Evolutionary conservation across 2,888 invertebrate species (phyloP).

Genomic region (Atherix ibis): DNA sequence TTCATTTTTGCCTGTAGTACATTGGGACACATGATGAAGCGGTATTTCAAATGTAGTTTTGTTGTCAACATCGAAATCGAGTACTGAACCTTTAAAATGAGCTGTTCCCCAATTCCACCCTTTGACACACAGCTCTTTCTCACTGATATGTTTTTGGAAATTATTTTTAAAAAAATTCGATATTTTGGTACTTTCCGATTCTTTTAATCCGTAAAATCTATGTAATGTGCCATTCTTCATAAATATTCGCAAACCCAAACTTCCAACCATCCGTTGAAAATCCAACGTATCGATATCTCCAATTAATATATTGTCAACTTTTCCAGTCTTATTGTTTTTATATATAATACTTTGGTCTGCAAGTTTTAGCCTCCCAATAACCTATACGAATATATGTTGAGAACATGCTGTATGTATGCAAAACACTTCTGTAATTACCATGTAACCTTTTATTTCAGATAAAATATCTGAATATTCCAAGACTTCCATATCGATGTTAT

Average conservation of each 20-base stretch:
- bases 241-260: conserved; percentile 78
- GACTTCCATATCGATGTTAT: conserved; percentile 54
- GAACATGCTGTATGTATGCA: conserved; percentile 1
- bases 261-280: conserved; percentile 83
- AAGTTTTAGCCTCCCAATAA: conserved; percentile 79
- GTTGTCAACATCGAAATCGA: conserved; percentile 70
- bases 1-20: conserved; percentile 93
- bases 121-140: conserved; percentile 83
- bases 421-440: conserved; percentile 44
- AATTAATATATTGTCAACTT: conserved; percentile 76
- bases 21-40: conserved; percentile 86
- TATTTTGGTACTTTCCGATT: conserved; percentile 83
- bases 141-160: conserved; percentile 74
- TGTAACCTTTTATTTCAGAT: conserved; percentile 69
- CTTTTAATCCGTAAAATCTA: conserved; percentile 88
- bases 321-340: conserved; percentile 92
- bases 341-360: conserved; percentile 81
- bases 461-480: conserved; percentile 76
- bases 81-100: conserved; percentile 74
- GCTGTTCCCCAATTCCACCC: conserved; percentile 99
- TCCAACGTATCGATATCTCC: conserved; percentile 79
- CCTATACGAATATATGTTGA: conserved; percentile 38
- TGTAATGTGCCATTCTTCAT: conserved; percentile 79
- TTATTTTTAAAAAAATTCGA: conserved; percentile 72
- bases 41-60: conserved; percentile 92